Evolutionary conservation across 2,888 invertebrate genomes (phyloP).

Genomic region (Drosophila multiciliata): DNA sequence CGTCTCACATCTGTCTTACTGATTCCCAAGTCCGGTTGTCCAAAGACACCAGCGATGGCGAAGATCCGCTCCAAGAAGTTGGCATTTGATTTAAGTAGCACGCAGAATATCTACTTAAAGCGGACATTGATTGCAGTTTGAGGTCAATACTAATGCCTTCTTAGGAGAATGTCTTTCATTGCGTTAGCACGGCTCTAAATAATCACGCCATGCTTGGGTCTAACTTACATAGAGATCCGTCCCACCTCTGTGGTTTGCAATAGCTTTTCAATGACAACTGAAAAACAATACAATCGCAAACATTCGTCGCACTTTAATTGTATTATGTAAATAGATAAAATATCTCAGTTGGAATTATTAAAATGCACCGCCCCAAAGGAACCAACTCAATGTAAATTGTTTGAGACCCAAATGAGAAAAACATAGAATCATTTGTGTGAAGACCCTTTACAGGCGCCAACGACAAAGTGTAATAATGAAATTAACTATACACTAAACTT

Average conservation of each 20-base stretch:
- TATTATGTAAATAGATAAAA: too few species aligned
- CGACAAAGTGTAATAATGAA: too few species aligned
- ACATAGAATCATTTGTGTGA: too few species aligned
- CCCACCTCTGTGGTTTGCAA: not conserved
- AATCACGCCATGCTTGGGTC: not conserved
- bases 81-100: not conserved
- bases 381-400: too few species aligned
- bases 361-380: too few species aligned
- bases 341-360: too few species aligned
- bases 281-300: not conserved
- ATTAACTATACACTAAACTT: too few species aligned
- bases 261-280: constrained; percentile 1
- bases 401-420: too few species aligned
- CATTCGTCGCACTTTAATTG: too few species aligned
- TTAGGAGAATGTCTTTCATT: constrained; percentile 2
- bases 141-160: not conserved
- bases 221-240: not conserved
- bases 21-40: not conserved
- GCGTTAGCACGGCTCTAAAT: not conserved
- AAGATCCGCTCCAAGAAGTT: not conserved
- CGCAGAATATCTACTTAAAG: not conserved
- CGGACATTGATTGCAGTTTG: too few species aligned
- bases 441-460: too few species aligned
- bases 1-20: not conserved
- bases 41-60: not conserved